These are phyloP conservation scores for Fissipunctia ypsillon DNA, from an alignment of 2,888 invertebrate genomes.

Conservation along the genomic window DNA sequence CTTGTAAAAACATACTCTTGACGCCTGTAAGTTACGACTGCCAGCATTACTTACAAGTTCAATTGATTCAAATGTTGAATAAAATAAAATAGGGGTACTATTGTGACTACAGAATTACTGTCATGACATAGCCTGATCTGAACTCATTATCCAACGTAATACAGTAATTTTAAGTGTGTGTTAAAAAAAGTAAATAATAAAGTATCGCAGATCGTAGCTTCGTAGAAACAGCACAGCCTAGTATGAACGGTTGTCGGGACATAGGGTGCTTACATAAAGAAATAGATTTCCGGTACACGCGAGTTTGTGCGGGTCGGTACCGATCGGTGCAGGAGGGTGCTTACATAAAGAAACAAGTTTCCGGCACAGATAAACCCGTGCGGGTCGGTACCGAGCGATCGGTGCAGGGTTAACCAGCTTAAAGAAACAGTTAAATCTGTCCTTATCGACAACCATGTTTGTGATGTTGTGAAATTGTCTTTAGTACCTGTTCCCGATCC, in stretches of 20 bases:
- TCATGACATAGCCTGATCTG: neutral
- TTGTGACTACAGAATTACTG: constrained; percentile 1
- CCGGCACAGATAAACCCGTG: too few relatives aligned
- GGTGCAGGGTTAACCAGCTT: too few relatives aligned
- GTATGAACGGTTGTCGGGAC: neutral
- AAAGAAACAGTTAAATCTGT: too few relatives aligned
- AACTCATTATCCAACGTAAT: neutral
- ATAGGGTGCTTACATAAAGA: too few relatives aligned
- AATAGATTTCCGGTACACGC: too few relatives aligned
- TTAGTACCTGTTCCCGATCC: too few relatives aligned
- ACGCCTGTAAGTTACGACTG: neutral
- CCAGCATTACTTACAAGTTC: neutral
- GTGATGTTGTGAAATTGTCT: too few relatives aligned
- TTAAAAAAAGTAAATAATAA: neutral
- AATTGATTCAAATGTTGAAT: constrained; percentile 1
- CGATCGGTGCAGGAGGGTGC: too few relatives aligned
- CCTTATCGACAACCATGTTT: too few relatives aligned
- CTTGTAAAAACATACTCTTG: constrained; percentile 25
- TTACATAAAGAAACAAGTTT: too few relatives aligned
- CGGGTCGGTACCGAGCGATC: too few relatives aligned
- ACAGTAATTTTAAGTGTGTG: neutral
- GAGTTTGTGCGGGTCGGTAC: too few relatives aligned
- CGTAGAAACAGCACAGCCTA: constrained; percentile 21
- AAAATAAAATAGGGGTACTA: neutral
- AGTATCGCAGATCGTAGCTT: constrained; percentile 13